Evolutionary conservation across 2,888 invertebrate species (phyloP).

Genomic region (Cheiracanthium punctorium): DNA sequence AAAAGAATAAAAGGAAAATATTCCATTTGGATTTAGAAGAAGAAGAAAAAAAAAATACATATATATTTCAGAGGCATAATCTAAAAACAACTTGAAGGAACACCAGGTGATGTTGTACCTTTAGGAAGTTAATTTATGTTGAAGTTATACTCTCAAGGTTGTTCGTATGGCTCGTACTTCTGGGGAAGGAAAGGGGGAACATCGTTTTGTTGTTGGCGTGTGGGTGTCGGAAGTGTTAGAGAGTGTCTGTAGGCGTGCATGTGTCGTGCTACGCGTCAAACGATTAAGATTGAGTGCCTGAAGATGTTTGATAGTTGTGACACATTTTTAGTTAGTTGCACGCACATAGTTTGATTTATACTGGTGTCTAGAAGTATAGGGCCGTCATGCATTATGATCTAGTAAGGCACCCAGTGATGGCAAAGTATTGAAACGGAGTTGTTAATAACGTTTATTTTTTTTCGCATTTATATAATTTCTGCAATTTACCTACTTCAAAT

Average conservation of each 20-base stretch:
- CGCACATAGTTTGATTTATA: not conserved
- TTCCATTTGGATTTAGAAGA: slow-evolving; percentile 4
- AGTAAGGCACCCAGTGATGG: too few species aligned
- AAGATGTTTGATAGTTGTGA: not conserved
- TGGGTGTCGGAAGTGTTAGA: slow-evolving; percentile 18
- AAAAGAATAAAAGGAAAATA: slow-evolving; percentile 7
- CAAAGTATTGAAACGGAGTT: too few species aligned
- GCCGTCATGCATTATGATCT: too few species aligned
- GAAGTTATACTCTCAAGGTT: slow-evolving; percentile 44
- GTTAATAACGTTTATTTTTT: too few species aligned
- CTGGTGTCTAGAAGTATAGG: not conserved
- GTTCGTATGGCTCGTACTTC: slow-evolving; percentile 42
- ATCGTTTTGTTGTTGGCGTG: not conserved
- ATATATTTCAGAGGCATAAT: slow-evolving; percentile 45
- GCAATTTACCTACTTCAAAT: too few species aligned
- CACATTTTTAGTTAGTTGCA: not conserved
- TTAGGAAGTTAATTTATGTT: slow-evolving; percentile 59
- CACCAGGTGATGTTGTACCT: slow-evolving; percentile 61
- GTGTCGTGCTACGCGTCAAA: slow-evolving; percentile 48
- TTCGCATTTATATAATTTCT: too few species aligned
- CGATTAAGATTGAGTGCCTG: slow-evolving; percentile 45
- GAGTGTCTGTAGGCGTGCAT: slow-evolving; percentile 32
- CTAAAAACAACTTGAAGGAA: slow-evolving; percentile 65
- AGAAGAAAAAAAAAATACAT: too few species aligned
- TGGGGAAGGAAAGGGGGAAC: not conserved